A percentile compares a stretch with the other conserved stretches of the same genome.
Evolutionary conservation across 2,113 vertebrate species (phyloP).

Genomic region (Phasianus colchicus): DNA sequence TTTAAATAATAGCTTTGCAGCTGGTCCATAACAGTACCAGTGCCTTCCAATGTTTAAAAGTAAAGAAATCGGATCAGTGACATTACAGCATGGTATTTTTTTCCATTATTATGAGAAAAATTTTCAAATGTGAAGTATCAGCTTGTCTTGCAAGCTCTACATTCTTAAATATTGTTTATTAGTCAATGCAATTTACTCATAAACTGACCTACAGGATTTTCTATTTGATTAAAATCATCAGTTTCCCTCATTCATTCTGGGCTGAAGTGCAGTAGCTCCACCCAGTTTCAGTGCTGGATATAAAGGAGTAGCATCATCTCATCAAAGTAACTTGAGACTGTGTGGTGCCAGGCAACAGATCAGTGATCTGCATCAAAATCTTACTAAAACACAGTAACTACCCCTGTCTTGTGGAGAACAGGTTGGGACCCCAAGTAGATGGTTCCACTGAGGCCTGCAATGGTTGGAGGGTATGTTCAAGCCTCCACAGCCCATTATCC

Average conservation of each 20-base stretch:
- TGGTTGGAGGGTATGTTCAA: neutral
- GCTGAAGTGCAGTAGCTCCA: neutral
- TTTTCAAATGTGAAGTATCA: neutral
- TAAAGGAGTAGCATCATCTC: neutral
- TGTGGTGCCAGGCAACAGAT: neutral
- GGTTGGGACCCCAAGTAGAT: neutral
- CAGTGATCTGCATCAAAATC: neutral
- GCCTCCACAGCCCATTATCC: neutral
- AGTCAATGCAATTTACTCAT: rapidly evolving
- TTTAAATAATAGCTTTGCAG: neutral
- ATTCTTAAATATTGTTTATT: neutral
- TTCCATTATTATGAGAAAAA: neutral
- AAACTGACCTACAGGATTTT: neutral
- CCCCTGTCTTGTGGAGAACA: neutral
- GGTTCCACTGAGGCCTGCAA: neutral
- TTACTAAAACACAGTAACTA: neutral
- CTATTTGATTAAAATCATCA: neutral
- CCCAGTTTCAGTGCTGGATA: neutral
- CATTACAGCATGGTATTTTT: neutral
- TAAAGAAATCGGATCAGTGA: neutral
- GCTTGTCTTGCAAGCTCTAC: neutral
- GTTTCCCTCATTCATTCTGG: neutral
- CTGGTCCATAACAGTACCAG: neutral
- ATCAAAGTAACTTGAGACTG: neutral
- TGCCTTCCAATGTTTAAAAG: neutral